Conservation (phyloP, 2,888 invertebrate species). For the Cephonodes hylas region DNA sequence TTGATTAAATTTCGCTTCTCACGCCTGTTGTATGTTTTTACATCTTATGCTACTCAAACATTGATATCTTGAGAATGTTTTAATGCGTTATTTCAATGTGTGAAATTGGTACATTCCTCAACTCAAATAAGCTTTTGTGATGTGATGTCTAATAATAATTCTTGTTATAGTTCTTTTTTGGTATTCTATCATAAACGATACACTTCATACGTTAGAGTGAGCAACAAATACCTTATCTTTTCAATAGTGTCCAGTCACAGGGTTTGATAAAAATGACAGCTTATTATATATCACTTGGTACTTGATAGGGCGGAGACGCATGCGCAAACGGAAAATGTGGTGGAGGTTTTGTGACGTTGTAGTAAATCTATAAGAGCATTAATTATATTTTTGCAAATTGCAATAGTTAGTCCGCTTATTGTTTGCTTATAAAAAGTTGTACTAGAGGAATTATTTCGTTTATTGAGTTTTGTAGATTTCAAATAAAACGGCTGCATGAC, state of each 20-base stretch:
- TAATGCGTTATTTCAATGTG: conserved; percentile 9
- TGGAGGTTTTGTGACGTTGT: conserved; percentile 67
- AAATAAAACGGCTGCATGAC: conserved; percentile 59
- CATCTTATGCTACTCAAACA: not conserved
- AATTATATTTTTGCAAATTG: conserved; percentile 64
- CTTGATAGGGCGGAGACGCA: conserved; percentile 44
- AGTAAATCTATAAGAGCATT: conserved; percentile 47
- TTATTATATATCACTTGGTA: not conserved
- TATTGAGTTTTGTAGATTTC: conserved; percentile 59
- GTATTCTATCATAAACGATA: not conserved
- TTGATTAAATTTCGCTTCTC: conserved; percentile 12
- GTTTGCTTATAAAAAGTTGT: conserved; percentile 67
- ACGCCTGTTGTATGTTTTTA: conserved; percentile 15
- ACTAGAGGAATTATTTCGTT: conserved; percentile 63
- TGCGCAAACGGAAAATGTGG: conserved; percentile 63
- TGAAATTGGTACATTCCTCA: conserved; percentile 68
- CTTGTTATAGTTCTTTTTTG: conserved; percentile 8
- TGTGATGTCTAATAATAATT: conserved; percentile 63
- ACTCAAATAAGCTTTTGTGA: conserved; percentile 75
- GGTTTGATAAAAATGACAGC: not conserved
- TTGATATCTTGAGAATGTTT: conserved; percentile 4
- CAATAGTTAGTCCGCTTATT: conserved; percentile 68
- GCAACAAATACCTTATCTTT: not conserved
- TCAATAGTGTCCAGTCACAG: not conserved
- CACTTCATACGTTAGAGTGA: not conserved